phyloP scores from a whole-genome alignment of 2,797 vertebrate genomes.

The Pachyuromys duprasi region DNA sequence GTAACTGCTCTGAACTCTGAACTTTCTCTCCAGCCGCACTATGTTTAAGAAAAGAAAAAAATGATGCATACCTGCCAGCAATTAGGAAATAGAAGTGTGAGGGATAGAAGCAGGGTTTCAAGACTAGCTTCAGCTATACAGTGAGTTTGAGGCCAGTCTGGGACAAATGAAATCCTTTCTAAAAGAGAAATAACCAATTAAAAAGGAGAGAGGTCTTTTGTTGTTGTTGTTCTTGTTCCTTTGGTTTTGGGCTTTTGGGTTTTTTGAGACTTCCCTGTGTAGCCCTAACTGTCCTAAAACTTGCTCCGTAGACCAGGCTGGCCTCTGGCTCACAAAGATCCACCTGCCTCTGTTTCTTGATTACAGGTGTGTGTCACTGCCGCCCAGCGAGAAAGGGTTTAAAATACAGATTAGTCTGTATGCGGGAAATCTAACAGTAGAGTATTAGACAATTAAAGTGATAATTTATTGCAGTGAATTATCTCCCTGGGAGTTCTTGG shows the following conservation, averaged over 20 bases:
- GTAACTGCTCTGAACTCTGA: neutral
- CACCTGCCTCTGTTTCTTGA: neutral
- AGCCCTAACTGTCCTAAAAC: neutral
- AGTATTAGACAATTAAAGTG: slow-evolving; percentile 64
- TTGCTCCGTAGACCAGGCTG: neutral
- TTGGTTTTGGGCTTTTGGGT: neutral
- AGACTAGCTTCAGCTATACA: neutral
- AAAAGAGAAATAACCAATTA: neutral
- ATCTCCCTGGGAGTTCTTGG: slow-evolving; percentile 53
- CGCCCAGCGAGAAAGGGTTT: neutral
- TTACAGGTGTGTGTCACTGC: neutral
- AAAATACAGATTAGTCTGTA: slow-evolving; percentile 56
- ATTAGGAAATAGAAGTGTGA: neutral
- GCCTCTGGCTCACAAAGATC: neutral
- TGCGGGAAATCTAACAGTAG: slow-evolving; percentile 25
- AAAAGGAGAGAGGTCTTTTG: neutral
- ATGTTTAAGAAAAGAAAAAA: neutral
- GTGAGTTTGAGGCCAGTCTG: neutral
- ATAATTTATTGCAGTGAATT: slow-evolving; percentile 72
- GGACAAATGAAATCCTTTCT: neutral
- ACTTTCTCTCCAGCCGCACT: neutral
- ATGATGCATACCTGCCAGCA: neutral
- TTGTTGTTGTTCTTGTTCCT: neutral
- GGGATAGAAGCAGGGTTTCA: neutral
- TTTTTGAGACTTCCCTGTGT: neutral